Base-by-base conservation (phyloP, 1,140 invertebrate species). In the Ganaspis sp. region DNA sequence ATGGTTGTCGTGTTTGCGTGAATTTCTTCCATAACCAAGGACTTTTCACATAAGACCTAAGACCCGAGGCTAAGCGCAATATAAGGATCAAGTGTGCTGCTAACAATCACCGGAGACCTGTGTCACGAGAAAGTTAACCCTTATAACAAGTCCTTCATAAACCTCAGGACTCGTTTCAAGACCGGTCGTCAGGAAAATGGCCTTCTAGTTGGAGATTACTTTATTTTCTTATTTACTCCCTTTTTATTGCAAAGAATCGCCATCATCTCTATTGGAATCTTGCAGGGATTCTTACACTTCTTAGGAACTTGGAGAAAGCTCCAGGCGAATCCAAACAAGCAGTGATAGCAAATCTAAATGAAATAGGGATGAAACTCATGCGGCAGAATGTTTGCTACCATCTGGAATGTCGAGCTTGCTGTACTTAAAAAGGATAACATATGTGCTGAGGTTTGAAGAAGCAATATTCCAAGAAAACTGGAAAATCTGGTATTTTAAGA, bases 111-210 rank as follows among this genome's bases (percentile, higher is more conserved):
- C 15, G 17, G 53, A 26, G 42, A 26, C 53, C 70, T 17, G 72
- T 75, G 80, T 70, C 72, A 73, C 77, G 77, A 76, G 77, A 81
- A 77, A 77, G 75, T 58, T 76, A 73, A 81, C 74, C 45, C 74
- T 76, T 81, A 74, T 64, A 64, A 64, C 23, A 76, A 69, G 73
- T 69, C 72, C 70, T 77, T 72, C 72, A 49, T 26, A 40, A 76
- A 69, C 40, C 15, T 15, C 19, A 78, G 53, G 58, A n/a, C 12
- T 54, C 40, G 26, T 49, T 64, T n/a, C 49, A 73, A 19, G 19
- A 49, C 23, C 45, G 21, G 70, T 23, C n/a, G n/a, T 19, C 11
- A 71, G 21, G 40, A 42, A 74, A 69, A 69, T 29, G 12, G 49
- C 34, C 26, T 8, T 49, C 45, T n/a, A 49, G 45, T 17, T 17